Percentiles rank a stretch among this genome's conserved stretches.
phyloP scores from a whole-genome alignment of 2,888 invertebrate species.

The Calameuta pallipes region DNA sequence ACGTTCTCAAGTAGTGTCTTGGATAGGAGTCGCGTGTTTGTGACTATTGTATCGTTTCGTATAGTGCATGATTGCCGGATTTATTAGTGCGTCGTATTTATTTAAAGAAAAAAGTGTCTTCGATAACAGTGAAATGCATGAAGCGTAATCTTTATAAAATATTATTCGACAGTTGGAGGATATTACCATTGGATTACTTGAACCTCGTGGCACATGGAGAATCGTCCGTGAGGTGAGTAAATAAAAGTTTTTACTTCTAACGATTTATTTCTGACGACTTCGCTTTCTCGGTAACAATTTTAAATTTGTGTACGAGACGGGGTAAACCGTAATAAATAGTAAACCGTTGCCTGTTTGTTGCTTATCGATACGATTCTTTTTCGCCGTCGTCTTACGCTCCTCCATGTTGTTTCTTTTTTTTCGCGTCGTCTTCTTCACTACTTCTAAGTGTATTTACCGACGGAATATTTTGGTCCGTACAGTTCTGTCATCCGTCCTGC shows the following conservation, averaged over 20 bases:
- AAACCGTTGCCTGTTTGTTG: neutral
- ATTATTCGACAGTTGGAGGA: constrained; percentile 11
- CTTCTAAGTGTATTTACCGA: neutral
- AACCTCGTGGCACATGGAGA: constrained; percentile 18
- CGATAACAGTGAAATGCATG: neutral
- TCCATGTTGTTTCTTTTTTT: neutral
- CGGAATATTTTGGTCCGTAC: neutral
- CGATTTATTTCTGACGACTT: neutral
- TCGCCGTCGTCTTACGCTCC: neutral
- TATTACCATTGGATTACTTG: constrained; percentile 35
- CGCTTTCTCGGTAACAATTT: neutral
- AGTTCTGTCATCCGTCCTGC: neutral
- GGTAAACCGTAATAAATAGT: neutral
- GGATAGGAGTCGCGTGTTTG: neutral
- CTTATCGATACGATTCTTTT: neutral
- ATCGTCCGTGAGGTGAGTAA: constrained; percentile 24
- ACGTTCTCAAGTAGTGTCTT: neutral
- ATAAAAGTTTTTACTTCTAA: neutral
- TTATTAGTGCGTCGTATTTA: neutral
- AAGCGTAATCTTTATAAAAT: neutral
- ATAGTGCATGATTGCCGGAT: neutral
- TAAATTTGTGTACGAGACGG: neutral
- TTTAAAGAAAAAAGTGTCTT: neutral
- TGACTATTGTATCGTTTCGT: constrained; percentile 5
- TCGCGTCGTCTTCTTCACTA: neutral